Conservation (phyloP, 2,113 vertebrate species). For the Conger conger region DNA sequence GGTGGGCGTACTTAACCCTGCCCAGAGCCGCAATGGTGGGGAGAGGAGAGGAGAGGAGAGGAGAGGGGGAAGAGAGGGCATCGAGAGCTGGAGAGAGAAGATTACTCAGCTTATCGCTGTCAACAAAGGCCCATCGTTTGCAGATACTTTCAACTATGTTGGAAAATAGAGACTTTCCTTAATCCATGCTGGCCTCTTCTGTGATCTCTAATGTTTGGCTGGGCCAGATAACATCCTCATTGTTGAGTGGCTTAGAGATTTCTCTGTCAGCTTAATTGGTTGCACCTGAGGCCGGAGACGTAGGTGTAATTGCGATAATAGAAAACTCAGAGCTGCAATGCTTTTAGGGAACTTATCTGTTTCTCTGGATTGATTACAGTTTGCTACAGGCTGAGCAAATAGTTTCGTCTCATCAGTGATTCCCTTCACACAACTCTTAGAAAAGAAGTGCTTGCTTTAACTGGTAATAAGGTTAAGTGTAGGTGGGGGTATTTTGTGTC, state of each 20-base stretch:
- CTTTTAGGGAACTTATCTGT: slow-evolving; percentile 33
- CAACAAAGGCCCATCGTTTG: slow-evolving; percentile 35
- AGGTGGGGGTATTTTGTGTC: not conserved
- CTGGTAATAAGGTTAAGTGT: not conserved
- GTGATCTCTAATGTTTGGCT: slow-evolving; percentile 14
- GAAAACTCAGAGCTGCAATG: slow-evolving; percentile 17
- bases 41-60: slow-evolving; percentile 14
- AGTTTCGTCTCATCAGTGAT: slow-evolving; percentile 20
- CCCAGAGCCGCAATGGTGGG: slow-evolving; percentile 53
- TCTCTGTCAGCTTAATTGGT: slow-evolving; percentile 27
- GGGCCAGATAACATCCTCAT: slow-evolving; percentile 22
- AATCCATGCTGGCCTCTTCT: slow-evolving; percentile 20
- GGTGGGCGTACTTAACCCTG: slow-evolving; percentile 61
- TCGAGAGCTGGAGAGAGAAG: slow-evolving; percentile 1
- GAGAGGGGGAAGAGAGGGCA: not conserved
- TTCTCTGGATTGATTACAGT: slow-evolving; percentile 28
- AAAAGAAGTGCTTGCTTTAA: slow-evolving; percentile 14
- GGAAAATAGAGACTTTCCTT: slow-evolving; percentile 19
- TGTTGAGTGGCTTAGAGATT: slow-evolving; percentile 20
- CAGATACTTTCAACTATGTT: slow-evolving; percentile 14
- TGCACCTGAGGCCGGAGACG: slow-evolving; percentile 32
- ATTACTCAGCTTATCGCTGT: slow-evolving; percentile 23
- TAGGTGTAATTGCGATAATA: slow-evolving; percentile 36
- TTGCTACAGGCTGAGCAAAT: not conserved
- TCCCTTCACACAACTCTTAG: not conserved